phyloP scores from a whole-genome alignment of 2,113 vertebrate genomes.

The Henicopernis longicauda region DNA sequence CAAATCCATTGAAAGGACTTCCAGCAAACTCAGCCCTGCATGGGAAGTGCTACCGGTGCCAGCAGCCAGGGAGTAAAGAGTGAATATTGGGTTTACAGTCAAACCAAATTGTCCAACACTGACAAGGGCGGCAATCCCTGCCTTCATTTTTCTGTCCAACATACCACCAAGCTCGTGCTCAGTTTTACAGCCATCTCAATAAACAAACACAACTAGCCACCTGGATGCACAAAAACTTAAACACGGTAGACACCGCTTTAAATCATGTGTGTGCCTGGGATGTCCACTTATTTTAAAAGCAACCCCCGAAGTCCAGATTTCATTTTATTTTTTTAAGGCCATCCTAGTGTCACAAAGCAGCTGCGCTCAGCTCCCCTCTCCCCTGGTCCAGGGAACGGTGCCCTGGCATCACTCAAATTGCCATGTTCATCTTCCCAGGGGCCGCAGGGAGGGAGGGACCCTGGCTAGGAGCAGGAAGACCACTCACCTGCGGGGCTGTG shows the following conservation, averaged over 20 bases:
- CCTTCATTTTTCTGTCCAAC: background rate
- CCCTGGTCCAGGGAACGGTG: fast-evolving
- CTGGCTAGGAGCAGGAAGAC: background rate
- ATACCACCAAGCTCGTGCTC: too few relatives aligned
- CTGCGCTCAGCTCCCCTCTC: fast-evolving
- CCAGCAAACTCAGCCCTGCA: background rate
- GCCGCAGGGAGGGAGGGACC: background rate
- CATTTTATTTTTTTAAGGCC: background rate
- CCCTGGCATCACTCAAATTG: background rate
- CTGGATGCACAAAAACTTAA: background rate
- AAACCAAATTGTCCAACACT: background rate
- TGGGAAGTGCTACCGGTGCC: background rate
- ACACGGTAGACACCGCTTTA: fast-evolving
- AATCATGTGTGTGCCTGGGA: fast-evolving
- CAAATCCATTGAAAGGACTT: background rate
- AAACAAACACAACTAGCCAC: background rate
- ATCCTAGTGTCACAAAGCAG: background rate
- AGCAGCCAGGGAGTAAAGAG: fast-evolving
- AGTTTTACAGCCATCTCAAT: background rate
- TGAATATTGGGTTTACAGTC: background rate
- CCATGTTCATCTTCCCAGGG: background rate
- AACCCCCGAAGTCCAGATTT: background rate
- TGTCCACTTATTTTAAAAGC: background rate
- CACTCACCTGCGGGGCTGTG: background rate
- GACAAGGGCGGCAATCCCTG: background rate